These are phyloP conservation scores for Cryptocheilus praepositus DNA, from an alignment of 2,888 invertebrate species.

Conservation along the genomic window DNA sequence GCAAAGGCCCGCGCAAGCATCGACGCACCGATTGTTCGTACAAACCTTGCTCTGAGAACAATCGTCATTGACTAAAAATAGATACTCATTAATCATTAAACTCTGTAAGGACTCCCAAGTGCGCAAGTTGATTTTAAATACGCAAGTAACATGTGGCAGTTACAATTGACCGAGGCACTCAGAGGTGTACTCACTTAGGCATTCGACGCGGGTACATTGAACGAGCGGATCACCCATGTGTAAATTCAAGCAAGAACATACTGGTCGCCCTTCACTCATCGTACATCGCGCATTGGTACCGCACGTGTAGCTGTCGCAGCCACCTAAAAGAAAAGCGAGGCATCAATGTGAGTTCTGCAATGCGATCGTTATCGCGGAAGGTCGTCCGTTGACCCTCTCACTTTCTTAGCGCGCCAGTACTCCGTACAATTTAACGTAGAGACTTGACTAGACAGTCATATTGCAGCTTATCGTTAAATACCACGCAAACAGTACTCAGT, in stretches of 20 bases:
- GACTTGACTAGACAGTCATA: slow-evolving; percentile 1
- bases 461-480: no score
- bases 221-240: slow-evolving; percentile 87
- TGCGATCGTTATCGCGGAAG: background rate
- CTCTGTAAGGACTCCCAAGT: slow-evolving; percentile 46
- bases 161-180: background rate
- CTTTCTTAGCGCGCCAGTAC: no score
- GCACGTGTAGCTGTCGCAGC: slow-evolving; percentile 70
- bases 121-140: background rate
- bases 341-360: no score
- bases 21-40: slow-evolving; percentile 85
- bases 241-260: slow-evolving; percentile 87
- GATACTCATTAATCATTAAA: background rate
- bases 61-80: slow-evolving; percentile 81
- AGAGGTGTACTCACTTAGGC: slow-evolving; percentile 78
- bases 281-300: slow-evolving; percentile 73
- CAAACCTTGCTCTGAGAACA: slow-evolving; percentile 85
- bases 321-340: slow-evolving; percentile 41
- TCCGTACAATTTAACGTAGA: background rate
- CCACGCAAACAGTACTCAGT: no score
- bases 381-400: no score
- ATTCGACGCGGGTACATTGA: slow-evolving; percentile 85
- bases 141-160: background rate
- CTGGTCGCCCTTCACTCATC: slow-evolving; percentile 81
- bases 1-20: slow-evolving; percentile 85